Evolutionary conservation across 2,113 vertebrate genomes (phyloP).

Genomic region (Trachemys scripta): DNA sequence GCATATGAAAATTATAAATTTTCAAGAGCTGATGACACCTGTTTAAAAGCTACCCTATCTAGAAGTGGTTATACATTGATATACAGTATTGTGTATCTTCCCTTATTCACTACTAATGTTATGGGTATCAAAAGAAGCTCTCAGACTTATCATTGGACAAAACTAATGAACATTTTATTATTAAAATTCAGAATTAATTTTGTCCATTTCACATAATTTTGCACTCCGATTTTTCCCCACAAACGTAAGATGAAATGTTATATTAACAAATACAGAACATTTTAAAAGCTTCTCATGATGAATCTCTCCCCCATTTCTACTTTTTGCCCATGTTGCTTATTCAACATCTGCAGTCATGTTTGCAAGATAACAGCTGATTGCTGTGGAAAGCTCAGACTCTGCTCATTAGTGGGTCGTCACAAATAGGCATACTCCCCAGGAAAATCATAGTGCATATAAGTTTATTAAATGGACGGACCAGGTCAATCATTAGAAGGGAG

Average conservation of each 20-base stretch:
- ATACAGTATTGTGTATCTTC: neutral
- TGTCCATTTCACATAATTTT: neutral
- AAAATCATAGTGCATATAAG: neutral
- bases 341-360: neutral
- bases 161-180: neutral
- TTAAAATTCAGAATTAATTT: neutral
- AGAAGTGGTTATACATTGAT: neutral
- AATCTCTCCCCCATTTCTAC: neutral
- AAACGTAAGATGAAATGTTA: neutral
- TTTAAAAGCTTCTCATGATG: neutral
- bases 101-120: neutral
- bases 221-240: accelerated
- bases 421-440: neutral
- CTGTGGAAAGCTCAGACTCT: neutral
- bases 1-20: neutral
- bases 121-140: neutral
- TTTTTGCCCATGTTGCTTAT: neutral
- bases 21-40: neutral
- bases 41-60: neutral
- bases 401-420: neutral
- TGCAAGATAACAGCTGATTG: neutral
- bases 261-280: neutral
- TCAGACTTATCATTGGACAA: neutral
- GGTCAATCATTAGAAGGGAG: neutral
- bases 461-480: neutral